Evolutionary conservation across 1,140 invertebrate genomes (phyloP), one percentile per base, ranked within the genome.

Genomic region (Magallana angulata): DNA sequence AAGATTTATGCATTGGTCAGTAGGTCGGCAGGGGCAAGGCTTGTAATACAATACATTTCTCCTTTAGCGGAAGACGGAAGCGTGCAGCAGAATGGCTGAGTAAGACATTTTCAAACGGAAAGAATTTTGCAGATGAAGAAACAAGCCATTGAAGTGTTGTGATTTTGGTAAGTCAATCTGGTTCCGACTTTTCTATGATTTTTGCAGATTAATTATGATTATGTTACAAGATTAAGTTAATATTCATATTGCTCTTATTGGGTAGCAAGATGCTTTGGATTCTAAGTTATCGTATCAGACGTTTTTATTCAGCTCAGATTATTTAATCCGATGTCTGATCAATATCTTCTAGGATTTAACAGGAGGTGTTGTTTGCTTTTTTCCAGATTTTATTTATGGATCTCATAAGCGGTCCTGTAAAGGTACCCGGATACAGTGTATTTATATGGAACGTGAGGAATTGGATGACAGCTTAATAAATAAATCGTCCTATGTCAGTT

Each of bases 401-500:
- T 76, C 68, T 76, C 68, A 76, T 36, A 11, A 7, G 18, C 30
- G 24, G 68, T 30, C 68, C 68, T 9, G 24, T 12, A 1, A 30
- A 30, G 68, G 68, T 76, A 30, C 68, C 68, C 24, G 24, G 68
- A 8, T 76, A 76, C 68, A 76, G 68, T 30, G 68, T 76, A 76
- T 76, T 76, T 76, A 76, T 76, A 30, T 76, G 68, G 68, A 76
- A 76, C 68, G 68, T 12, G 30, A 76, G 68, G 68, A 76, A 5
- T 76, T 11, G 68, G 68, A 76, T 76, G 68, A 76, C 68, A 76
- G 68, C 30, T 36, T 30, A 76, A 76, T 76, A 76, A 76, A 76
- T 76, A 76, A 76, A 76, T 76, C 68, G 68, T 76, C 68, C 24
- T 76, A 9, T 76, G 68, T 76, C 68, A 76, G 24, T 76, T 76